phyloP scores from a whole-genome alignment of 2,797 vertebrate species.

The Rhodeus uyekii region DNA sequence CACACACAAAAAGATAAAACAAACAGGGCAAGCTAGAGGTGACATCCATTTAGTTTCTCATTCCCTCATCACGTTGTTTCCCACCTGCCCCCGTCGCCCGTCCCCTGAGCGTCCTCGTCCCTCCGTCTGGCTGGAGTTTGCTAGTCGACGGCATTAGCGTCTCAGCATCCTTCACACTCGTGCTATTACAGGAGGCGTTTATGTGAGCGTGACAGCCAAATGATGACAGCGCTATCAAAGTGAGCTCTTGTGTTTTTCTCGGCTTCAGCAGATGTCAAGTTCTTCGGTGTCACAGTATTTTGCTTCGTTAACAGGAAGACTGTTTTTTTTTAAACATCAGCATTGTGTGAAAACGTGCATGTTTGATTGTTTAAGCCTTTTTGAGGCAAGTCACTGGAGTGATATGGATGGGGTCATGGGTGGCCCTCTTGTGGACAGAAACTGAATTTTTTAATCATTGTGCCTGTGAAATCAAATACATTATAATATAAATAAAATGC shows the following conservation, averaged over 20 bases:
- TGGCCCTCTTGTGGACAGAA: slow-evolving; percentile 21
- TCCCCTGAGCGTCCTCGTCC: slow-evolving; percentile 9
- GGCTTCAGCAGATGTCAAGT: slow-evolving; percentile 40
- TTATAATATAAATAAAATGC: neutral
- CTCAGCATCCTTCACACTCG: slow-evolving; percentile 56
- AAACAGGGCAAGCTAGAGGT: slow-evolving; percentile 24
- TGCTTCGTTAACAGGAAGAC: slow-evolving; percentile 5
- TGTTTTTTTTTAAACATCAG: neutral
- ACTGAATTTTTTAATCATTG: neutral
- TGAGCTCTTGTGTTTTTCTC: slow-evolving; percentile 42
- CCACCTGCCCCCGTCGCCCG: slow-evolving; percentile 47
- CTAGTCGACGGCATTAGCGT: slow-evolving; percentile 52
- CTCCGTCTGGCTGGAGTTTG: slow-evolving; percentile 8
- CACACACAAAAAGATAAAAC: slow-evolving; percentile 19
- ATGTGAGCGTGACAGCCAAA: slow-evolving; percentile 55
- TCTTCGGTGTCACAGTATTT: slow-evolving; percentile 1
- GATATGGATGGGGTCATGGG: neutral
- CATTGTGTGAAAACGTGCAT: neutral
- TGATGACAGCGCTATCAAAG: slow-evolving; percentile 40
- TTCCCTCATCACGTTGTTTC: slow-evolving; percentile 56
- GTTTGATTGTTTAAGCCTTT: neutral
- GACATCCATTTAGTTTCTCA: slow-evolving; percentile 21
- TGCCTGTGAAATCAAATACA: neutral
- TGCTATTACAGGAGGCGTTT: slow-evolving; percentile 69
- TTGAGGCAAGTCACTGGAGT: too few relatives aligned